These are phyloP conservation scores for Hippasteria phrygiana DNA, from an alignment of 53 echinoderm and acorn worm genomes.

Conservation along the genomic window DNA sequence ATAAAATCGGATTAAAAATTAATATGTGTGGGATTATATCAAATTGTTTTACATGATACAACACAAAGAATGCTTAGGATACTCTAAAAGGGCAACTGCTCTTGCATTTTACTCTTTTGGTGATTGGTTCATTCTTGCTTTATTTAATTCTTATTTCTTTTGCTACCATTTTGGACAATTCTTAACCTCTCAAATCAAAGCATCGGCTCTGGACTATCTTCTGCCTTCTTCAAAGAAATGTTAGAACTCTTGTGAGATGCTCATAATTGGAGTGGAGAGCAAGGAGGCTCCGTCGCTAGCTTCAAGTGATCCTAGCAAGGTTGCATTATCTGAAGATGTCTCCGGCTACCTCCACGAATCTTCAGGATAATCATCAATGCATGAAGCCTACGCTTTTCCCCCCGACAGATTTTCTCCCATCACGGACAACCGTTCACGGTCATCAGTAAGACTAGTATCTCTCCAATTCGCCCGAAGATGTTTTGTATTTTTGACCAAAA, in stretches of 20 bases:
- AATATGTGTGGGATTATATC: no score
- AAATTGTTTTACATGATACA: no score
- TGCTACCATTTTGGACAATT: no score
- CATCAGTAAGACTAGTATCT: constrained; percentile 25
- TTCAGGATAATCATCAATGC: not conserved
- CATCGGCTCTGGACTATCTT: not conserved
- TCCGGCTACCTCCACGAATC: not conserved
- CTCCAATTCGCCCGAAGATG: not conserved
- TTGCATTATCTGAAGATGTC: constrained; percentile 6
- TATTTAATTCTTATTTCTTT: no score
- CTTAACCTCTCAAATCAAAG: no score
- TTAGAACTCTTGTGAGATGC: not conserved
- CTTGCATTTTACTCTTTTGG: no score
- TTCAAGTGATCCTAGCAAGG: constrained; percentile 41
- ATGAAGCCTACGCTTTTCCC: not conserved
- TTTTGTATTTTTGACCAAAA: not conserved
- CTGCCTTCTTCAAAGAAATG: not conserved
- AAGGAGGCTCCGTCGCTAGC: constrained; percentile 30
- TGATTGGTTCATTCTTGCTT: no score
- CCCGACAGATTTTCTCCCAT: not conserved
- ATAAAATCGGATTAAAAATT: no score
- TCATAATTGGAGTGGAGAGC: constrained; percentile 1
- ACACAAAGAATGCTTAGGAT: no score
- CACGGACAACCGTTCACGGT: constrained; percentile 8
- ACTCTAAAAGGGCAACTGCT: no score